These are phyloP conservation scores for Sebastes umbrosus DNA, from an alignment of 2,797 vertebrate genomes.

Conservation along the genomic window DNA sequence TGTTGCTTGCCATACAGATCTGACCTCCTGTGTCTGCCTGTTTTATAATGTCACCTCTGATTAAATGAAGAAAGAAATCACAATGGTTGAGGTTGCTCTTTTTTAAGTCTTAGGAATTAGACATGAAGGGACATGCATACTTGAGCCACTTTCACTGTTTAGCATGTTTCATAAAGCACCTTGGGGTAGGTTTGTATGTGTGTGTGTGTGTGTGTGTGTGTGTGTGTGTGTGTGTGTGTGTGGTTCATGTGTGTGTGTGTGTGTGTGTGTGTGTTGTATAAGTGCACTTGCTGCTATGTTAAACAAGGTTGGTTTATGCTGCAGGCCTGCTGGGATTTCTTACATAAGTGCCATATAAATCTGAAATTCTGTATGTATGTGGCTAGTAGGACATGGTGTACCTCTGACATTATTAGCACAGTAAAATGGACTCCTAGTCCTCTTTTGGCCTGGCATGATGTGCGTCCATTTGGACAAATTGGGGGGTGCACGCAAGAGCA, in stretches of 20 bases:
- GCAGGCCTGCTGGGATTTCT: slow-evolving; percentile 54
- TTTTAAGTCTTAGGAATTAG: not conserved
- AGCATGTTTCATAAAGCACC: slow-evolving; percentile 46
- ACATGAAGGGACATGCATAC: slow-evolving; percentile 5
- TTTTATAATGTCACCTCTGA: not conserved
- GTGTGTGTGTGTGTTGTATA: slow-evolving; percentile 48
- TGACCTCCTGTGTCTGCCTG: not conserved
- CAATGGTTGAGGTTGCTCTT: not conserved
- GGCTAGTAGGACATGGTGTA: slow-evolving; percentile 15
- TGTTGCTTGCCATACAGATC: not conserved
- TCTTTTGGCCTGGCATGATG: slow-evolving; percentile 8
- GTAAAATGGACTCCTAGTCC: slow-evolving; percentile 64
- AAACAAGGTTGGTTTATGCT: slow-evolving; percentile 32
- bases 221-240: no score
- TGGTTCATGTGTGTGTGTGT: not conserved
- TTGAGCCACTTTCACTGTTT: slow-evolving; percentile 26
- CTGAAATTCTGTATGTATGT: slow-evolving; percentile 18
- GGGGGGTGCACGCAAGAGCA: slow-evolving; percentile 47
- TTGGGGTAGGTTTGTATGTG: not conserved
- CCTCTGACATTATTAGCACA: slow-evolving; percentile 21
- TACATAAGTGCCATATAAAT: slow-evolving; percentile 50
- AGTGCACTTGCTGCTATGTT: slow-evolving; percentile 46
- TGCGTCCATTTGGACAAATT: slow-evolving; percentile 43
- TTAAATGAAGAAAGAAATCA: not conserved
- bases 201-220: not conserved